Evolutionary conservation across 1,140 invertebrate species (phyloP), one percentile per base, ranked within the genome.

Genomic region (Araneus ventricosus): DNA sequence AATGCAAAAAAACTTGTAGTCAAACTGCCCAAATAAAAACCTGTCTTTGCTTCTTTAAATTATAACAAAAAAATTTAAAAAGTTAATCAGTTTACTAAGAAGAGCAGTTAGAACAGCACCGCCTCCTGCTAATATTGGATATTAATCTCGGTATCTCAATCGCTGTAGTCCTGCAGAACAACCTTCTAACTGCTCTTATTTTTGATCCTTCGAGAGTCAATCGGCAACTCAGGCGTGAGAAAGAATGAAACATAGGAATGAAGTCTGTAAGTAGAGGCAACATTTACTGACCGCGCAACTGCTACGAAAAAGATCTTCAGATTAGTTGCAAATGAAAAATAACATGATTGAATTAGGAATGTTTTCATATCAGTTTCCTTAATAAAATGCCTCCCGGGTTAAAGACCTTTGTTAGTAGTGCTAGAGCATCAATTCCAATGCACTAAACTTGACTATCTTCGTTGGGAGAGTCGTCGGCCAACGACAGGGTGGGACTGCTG

Each of bases 391-490:
- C 91, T 86, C 91, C 39, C 27, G 6, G 87, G 82, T 82, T 63
- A 37, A 86, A 87, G 80, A 88, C 41, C 39, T 17, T 52, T 85
- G 91, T 93, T 88, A 87, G 85, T 87, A 87, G 79, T 59, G 63
- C 82, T 61, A 87, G 63, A 87, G 34, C 45, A 61, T 17, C 80
- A 41, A 79, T 84, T 27, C 57, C 27, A 45, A n/a, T 61, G 34
- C 45, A 84, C 59, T 90, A 94, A 63, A 91, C 93, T 57, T 94
- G 94, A 89, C 94, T 94, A 41, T 94, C 94, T 80, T 94, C 94
- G 61, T 93, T 94, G 8, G 94, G 93, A 22, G 94, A 94, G 57
- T 94, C 94, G 70, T 94, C 93, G 0, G 84, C 57, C 27, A 93
- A 89, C n/a, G 90, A 92, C 17, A 93, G 30, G n/a, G 94, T 94